These are phyloP conservation scores for Fundulus diaphanus DNA, from an alignment of 2,797 vertebrate species.

Conservation along the genomic window DNA sequence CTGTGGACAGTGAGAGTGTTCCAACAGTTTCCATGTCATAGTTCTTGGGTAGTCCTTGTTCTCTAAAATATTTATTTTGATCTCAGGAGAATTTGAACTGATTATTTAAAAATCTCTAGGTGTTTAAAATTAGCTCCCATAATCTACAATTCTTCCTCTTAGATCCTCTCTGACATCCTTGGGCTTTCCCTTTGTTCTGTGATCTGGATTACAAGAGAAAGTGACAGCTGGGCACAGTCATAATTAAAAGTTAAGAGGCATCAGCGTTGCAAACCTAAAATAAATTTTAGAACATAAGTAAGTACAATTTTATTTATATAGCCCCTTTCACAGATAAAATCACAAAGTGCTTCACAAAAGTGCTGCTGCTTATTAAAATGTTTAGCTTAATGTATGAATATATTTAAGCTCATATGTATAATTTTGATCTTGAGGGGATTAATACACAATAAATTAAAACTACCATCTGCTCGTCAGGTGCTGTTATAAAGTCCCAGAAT, in stretches of 20 bases:
- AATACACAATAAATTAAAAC: neutral
- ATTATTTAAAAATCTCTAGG: neutral
- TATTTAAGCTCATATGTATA: neutral
- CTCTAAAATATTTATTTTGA: too few relatives aligned
- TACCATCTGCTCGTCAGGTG: neutral
- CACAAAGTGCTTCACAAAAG: too few relatives aligned
- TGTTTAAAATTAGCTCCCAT: neutral
- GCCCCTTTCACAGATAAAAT: too few relatives aligned
- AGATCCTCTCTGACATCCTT: neutral
- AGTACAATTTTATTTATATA: too few relatives aligned
- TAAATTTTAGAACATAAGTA: too few relatives aligned
- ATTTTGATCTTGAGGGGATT: neutral
- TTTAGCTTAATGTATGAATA: neutral
- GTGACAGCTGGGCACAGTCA: too few relatives aligned
- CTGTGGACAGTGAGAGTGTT: neutral
- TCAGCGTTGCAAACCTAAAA: neutral
- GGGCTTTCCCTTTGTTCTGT: neutral
- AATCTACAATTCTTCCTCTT: neutral
- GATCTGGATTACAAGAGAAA: neutral
- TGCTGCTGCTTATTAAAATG: neutral
- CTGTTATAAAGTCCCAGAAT: neutral
- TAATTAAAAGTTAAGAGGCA: neutral
- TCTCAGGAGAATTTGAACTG: neutral
- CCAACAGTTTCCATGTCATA: neutral
- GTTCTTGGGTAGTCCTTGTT: neutral